A percentile compares a stretch with the other conserved stretches of the same genome.
These are phyloP conservation scores for Lamprotornis superbus DNA, from an alignment of 2,113 vertebrate genomes.

Conservation along the genomic window DNA sequence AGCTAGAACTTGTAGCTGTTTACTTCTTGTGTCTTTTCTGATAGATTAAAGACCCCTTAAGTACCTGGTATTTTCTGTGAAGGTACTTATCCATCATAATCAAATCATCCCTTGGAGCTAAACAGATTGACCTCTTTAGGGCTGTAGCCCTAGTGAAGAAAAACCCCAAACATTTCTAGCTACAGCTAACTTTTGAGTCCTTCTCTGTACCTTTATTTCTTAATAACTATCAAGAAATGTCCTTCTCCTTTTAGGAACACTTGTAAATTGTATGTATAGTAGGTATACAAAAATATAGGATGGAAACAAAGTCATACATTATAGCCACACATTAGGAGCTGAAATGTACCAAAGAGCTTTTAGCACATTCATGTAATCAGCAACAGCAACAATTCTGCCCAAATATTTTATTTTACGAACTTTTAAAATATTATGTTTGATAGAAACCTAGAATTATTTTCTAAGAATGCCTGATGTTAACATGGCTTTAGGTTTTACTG, in stretches of 20 bases:
- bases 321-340: neutral
- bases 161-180: neutral
- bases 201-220: neutral
- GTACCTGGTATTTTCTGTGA: slow-evolving; percentile 26
- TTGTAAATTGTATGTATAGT: neutral
- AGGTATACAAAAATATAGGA: neutral
- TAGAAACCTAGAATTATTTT: neutral
- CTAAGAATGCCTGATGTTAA: neutral
- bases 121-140: slow-evolving; percentile 61
- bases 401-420: neutral
- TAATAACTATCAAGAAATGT: neutral
- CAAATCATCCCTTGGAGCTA: slow-evolving; percentile 34
- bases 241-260: neutral
- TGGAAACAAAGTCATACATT: neutral
- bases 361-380: neutral
- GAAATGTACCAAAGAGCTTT: neutral
- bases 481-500: neutral
- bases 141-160: neutral
- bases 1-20: neutral
- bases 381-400: neutral
- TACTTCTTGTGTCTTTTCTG: slow-evolving; percentile 14
- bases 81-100: slow-evolving; percentile 54
- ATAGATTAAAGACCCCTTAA: slow-evolving; percentile 41
- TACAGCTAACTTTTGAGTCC: neutral
- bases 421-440: neutral